A percentile compares a stretch with the other conserved stretches of the same genome.
Conservation (phyloP, 2,888 invertebrate genomes). For the Caenorhabditis doughertyi region DNA sequence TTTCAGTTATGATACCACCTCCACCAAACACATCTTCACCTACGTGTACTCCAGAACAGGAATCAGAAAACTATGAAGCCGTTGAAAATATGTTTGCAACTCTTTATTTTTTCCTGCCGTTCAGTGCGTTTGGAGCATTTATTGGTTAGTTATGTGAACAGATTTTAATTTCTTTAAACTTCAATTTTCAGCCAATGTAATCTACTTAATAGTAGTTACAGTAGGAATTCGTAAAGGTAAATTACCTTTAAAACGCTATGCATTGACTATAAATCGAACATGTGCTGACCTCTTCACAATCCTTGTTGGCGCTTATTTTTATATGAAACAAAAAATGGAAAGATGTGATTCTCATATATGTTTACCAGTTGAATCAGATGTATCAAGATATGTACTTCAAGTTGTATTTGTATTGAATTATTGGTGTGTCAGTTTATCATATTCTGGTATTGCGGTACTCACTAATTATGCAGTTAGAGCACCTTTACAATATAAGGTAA, state of each 20-base stretch:
- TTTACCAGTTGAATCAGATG: constrained; percentile 45
- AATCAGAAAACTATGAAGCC: constrained; percentile 36
- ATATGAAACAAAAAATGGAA: constrained; percentile 53
- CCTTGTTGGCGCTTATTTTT: constrained; percentile 49
- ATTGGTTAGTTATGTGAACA: constrained; percentile 13
- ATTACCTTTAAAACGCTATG: constrained; percentile 67
- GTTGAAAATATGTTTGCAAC: constrained; percentile 42
- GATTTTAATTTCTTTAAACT: too few relatives aligned
- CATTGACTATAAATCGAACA: constrained; percentile 67
- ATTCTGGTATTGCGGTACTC: constrained; percentile 72
- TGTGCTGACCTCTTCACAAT: constrained; percentile 65
- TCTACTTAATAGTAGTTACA: constrained; percentile 58
- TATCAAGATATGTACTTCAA: constrained; percentile 41
- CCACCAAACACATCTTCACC: constrained; percentile 36
- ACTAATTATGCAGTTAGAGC: constrained; percentile 73
- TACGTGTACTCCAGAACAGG: constrained; percentile 47
- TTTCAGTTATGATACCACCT: constrained; percentile 31
- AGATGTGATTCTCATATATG: constrained; percentile 56
- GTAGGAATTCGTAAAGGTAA: constrained; percentile 64
- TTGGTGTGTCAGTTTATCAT: constrained; percentile 71
- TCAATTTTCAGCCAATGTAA: constrained; percentile 61
- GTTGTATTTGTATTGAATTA: constrained; percentile 72
- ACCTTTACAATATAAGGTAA: constrained; percentile 73
- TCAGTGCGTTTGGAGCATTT: constrained; percentile 36
- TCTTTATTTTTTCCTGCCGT: constrained; percentile 40